A percentile compares a stretch with the other conserved stretches of the same genome.
Conservation (phyloP, 2,113 vertebrate species). For the Talpa occidentalis region DNA sequence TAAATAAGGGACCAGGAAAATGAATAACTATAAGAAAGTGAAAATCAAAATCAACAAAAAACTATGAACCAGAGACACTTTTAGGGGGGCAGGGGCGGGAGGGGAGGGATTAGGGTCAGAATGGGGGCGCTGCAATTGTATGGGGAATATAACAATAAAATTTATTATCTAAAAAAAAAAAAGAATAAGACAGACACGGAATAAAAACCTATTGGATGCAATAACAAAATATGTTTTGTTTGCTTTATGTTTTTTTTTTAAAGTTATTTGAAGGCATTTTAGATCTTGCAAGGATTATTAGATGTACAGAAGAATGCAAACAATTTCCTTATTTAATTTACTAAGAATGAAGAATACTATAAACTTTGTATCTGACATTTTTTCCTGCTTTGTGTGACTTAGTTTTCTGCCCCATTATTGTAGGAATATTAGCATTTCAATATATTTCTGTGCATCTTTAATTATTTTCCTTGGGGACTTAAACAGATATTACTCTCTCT, state of each 20-base stretch:
- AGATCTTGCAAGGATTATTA: neutral
- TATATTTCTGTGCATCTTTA: conserved; percentile 32
- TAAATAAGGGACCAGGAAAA: no score
- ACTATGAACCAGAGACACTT: no score
- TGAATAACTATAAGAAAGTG: no score
- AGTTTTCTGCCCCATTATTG: neutral
- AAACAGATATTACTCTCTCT: neutral
- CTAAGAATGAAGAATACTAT: neutral
- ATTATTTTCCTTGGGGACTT: conserved; percentile 22
- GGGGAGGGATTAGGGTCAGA: no score
- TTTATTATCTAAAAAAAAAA: no score
- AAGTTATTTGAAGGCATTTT: neutral
- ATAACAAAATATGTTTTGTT: neutral
- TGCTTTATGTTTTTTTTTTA: neutral
- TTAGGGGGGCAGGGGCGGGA: no score
- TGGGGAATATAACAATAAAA: no score
- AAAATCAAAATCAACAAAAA: no score
- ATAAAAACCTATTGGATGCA: no score
- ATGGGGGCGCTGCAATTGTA: no score
- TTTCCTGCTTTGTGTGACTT: neutral
- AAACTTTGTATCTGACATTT: neutral
- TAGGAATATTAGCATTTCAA: neutral
- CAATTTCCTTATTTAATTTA: conserved; percentile 21
- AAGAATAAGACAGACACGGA: no score
- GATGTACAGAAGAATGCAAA: neutral